Conservation (phyloP, 2,113 vertebrate genomes). For the Tautogolabrus adspersus region DNA sequence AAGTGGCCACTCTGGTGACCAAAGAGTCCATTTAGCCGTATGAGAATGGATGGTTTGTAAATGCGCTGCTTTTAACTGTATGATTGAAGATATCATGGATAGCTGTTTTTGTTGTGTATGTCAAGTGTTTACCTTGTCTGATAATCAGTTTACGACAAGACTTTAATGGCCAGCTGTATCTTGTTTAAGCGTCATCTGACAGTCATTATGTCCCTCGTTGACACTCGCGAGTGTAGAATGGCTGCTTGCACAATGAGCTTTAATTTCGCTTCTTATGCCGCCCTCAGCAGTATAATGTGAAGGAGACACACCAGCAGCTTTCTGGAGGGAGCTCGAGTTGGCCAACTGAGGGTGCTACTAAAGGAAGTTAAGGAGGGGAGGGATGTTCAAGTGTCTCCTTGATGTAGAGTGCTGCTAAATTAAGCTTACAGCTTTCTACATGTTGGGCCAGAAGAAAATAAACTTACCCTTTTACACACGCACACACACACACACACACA, state of each 20-base stretch:
- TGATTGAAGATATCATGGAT: too few species aligned
- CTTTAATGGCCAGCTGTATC: too few species aligned
- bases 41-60: too few species aligned
- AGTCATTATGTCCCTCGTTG: neutral
- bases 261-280: constrained; percentile 11
- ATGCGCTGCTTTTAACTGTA: too few species aligned
- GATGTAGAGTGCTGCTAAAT: constrained; percentile 79
- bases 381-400: constrained; percentile 73
- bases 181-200: neutral
- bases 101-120: too few species aligned
- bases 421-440: constrained; percentile 55
- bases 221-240: constrained; percentile 18
- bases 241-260: constrained; percentile 7
- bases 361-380: constrained; percentile 74
- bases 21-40: too few species aligned
- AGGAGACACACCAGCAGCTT: constrained; percentile 16
- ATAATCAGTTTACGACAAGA: too few species aligned
- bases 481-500: too few species aligned
- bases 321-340: constrained; percentile 35
- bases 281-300: constrained; percentile 7
- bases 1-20: too few species aligned
- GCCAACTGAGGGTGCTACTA: constrained; percentile 51
- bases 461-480: constrained; percentile 12
- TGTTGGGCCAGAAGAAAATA: constrained; percentile 64
- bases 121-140: too few species aligned